These are phyloP conservation scores for Epistrophe grossulariae DNA, from an alignment of 2,888 invertebrate species.

Conservation along the genomic window DNA sequence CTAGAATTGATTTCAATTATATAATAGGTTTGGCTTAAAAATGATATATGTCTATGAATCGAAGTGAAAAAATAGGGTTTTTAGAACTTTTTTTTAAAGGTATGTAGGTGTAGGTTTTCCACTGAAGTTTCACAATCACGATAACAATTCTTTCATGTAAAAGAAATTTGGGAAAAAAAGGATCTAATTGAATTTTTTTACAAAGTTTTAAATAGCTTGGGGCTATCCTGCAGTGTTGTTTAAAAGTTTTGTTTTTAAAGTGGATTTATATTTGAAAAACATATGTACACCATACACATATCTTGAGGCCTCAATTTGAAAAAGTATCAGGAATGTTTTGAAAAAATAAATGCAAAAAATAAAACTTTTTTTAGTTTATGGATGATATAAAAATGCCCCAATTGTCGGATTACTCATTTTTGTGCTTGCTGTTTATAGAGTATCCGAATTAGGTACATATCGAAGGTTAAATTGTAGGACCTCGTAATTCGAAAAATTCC, in stretches of 20 bases:
- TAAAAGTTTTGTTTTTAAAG: slow-evolving; percentile 1
- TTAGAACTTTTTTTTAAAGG: not conserved
- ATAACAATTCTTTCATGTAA: not conserved
- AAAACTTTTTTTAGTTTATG: too few relatives aligned
- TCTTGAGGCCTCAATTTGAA: not conserved
- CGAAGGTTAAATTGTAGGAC: too few relatives aligned
- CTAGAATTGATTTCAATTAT: slow-evolving; percentile 22
- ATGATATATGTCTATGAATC: slow-evolving; percentile 2
- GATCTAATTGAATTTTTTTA: slow-evolving; percentile 1
- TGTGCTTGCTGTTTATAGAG: too few relatives aligned
- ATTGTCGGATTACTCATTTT: too few relatives aligned
- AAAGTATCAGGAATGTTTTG: not conserved
- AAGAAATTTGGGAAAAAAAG: not conserved
- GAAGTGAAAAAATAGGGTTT: not conserved
- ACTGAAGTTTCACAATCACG: slow-evolving; percentile 7
- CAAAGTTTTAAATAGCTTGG: not conserved
- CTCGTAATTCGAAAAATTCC: too few relatives aligned
- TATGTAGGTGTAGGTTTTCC: not conserved
- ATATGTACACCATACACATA: not conserved
- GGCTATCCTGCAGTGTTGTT: not conserved
- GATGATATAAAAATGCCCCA: too few relatives aligned
- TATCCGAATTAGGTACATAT: too few relatives aligned
- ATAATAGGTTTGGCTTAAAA: slow-evolving; percentile 9
- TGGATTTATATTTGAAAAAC: not conserved
- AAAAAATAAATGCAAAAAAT: not conserved